Base-by-base conservation (phyloP, 2,113 vertebrate species). In the Ictidomys tridecemlineatus region DNA sequence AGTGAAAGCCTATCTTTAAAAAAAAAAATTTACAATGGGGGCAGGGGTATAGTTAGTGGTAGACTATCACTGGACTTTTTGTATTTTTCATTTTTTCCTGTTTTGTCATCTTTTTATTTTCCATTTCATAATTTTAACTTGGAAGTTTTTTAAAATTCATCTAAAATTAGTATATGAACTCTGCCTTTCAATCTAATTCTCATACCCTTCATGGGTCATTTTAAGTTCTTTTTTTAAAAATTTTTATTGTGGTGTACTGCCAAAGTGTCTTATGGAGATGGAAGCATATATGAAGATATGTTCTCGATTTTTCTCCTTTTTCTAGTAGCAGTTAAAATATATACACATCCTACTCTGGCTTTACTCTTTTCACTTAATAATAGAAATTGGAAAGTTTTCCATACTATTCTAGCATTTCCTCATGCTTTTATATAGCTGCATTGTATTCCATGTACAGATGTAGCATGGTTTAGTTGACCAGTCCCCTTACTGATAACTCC, bases 301-400 rank as follows among this genome's bases (percentile, higher is more conserved):
- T 53, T 89, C 69, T 85, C 92, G 22, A 58, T 94, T 89, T 63
- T 79, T 89, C 84, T 92, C 37, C 72, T 78, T 58, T 93, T 94
- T 91, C 67, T 90, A 86, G 53, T 30, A 85, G 32, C 85, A 77
- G 6, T 74, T 63, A 76, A 92, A 92, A 61, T 74, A 34, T 58
- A 87, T 51, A 65, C 17, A 56, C 20, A 51, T 2, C 89, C 3
- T 77, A 7, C 2, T 89, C 61, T 94, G 9, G 22, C 48, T 53
- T 85, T 93, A 34, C 48, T 85, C 58, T 93, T 89, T 85, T 85
- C 65, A 90, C 28, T 73, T 83, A 70, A 63, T 58, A 83, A 78
- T 53, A 82, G 34, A 83, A 51, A 4, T 76, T 37, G 53, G 8
- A 86, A 94, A 61, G 37, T 67, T 53, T 83, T 94, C 45, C 53